Percentiles rank a stretch among this genome's conserved stretches.
phyloP scores from a whole-genome alignment of 2,888 invertebrate genomes.

The Lysandra bellargus region DNA sequence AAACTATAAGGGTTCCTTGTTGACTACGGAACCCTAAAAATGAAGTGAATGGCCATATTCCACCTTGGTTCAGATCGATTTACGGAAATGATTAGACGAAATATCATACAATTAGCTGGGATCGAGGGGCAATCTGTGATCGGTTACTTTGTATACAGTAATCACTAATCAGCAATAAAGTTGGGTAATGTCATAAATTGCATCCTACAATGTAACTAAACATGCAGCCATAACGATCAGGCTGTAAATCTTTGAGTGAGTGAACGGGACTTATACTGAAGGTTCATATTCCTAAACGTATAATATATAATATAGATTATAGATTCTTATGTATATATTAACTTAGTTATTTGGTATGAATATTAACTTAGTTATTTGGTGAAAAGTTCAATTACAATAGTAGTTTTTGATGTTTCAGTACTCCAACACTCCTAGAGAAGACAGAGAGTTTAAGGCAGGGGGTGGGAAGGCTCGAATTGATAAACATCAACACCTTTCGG shows the following conservation, averaged over 20 bases:
- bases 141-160: neutral
- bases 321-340: no score
- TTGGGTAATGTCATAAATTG: neutral
- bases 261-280: neutral
- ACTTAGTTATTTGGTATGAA: no score
- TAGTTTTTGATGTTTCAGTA: no score
- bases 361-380: no score
- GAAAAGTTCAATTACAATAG: no score
- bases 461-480: no score
- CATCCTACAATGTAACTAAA: neutral
- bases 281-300: no score
- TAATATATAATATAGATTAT: no score
- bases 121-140: neutral
- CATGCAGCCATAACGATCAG: neutral
- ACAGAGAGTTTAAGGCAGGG: no score
- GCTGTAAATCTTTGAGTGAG: neutral
- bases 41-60: neutral
- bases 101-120: neutral
- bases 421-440: no score
- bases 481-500: no score
- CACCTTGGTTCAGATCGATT: neutral
- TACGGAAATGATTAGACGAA: neutral
- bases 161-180: neutral
- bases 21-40: neutral
- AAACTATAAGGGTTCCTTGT: no score